Conservation (phyloP, 2,888 invertebrate genomes). For the Ichneumon xanthorius region DNA sequence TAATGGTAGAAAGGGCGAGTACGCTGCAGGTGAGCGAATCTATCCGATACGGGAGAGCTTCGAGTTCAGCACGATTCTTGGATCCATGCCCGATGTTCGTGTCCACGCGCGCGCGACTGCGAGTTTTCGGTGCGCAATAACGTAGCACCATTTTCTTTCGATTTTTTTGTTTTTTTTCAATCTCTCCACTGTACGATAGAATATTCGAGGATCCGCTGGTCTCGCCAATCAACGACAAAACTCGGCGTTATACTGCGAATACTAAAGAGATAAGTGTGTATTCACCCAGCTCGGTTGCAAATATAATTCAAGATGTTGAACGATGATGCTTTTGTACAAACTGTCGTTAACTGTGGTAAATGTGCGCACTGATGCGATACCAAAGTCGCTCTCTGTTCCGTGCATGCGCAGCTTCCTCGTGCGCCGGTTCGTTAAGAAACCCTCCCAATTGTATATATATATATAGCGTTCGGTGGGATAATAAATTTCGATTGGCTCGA, state of each 20-base stretch:
- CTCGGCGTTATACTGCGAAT: conserved; percentile 16
- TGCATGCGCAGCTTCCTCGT: conserved; percentile 9
- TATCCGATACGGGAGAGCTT: conserved; percentile 40
- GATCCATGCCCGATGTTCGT: conserved; percentile 65
- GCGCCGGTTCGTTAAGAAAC: conserved; percentile 40
- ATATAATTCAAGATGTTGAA: conserved; percentile 34
- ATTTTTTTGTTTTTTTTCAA: background rate
- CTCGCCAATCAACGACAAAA: conserved; percentile 35
- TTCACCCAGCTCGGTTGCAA: background rate
- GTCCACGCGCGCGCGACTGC: conserved; percentile 32
- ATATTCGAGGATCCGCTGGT: background rate
- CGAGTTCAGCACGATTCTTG: conserved; percentile 58
- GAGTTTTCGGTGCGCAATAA: conserved; percentile 40
- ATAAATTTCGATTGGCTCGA: conserved; percentile 51
- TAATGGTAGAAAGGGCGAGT: conserved; percentile 52
- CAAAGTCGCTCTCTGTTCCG: background rate
- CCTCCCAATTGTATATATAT: conserved; percentile 34
- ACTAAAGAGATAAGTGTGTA: background rate
- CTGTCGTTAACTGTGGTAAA: conserved; percentile 31
- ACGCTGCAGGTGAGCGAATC: conserved; percentile 30
- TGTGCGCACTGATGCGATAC: conserved; percentile 4
- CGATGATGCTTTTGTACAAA: conserved; percentile 38
- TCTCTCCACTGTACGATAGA: background rate
- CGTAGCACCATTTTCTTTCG: conserved; percentile 11
- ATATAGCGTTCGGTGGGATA: background rate